A percentile compares a stretch with the other conserved stretches of the same genome.
Evolutionary conservation across 2,888 invertebrate genomes (phyloP).

Genomic region (Agonopterix arenella): DNA sequence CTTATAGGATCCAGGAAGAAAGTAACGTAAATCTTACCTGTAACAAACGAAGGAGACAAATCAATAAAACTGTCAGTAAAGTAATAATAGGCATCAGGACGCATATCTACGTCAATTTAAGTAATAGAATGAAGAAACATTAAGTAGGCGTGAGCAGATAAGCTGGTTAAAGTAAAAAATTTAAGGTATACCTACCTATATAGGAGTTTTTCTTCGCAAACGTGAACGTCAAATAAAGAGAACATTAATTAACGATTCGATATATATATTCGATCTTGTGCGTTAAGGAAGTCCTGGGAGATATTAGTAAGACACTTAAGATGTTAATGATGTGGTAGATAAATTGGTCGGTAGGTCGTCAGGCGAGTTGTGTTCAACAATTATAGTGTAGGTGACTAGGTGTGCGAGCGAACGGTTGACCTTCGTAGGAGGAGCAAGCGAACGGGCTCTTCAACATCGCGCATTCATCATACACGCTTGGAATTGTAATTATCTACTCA

Average conservation of each 20-base stretch:
- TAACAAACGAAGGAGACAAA: conserved; percentile 31
- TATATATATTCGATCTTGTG: neutral
- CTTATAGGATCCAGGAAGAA: conserved; percentile 21
- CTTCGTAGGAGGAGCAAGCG: conserved; percentile 50
- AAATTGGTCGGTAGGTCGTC: conserved; percentile 7
- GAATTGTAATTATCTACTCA: conserved; percentile 35
- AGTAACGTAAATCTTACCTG: conserved; percentile 39
- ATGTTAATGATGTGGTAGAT: neutral
- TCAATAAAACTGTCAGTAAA: conserved; percentile 29
- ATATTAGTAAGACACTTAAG: neutral
- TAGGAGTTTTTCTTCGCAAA: conserved; percentile 8
- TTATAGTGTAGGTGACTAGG: conserved; percentile 19
- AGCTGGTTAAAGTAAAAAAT: conserved; percentile 24
- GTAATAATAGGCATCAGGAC: conserved; percentile 18
- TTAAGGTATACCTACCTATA: conserved; percentile 11
- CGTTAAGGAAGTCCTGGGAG: no score
- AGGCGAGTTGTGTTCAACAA: neutral
- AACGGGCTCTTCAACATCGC: conserved; percentile 52
- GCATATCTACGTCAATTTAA: conserved; percentile 16
- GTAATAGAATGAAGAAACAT: conserved; percentile 27
- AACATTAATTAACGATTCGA: neutral
- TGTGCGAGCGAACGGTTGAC: conserved; percentile 51
- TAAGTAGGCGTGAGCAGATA: conserved; percentile 21
- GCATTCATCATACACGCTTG: conserved; percentile 23
- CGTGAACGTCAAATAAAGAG: neutral